Conservation (phyloP, 2,888 invertebrate species). For the Hypolimnas misippus region DNA sequence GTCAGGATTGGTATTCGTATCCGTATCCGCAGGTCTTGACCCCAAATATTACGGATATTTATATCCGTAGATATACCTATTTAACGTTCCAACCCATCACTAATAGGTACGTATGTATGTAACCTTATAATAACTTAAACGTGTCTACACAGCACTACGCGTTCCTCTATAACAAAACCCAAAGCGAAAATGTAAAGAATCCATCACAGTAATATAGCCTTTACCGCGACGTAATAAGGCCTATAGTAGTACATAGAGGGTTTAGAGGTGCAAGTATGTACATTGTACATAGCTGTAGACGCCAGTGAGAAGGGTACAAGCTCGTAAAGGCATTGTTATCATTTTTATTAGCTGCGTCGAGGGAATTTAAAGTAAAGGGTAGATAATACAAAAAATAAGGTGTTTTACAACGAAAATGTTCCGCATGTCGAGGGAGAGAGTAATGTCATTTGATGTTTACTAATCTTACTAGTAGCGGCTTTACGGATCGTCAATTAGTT, state of each 20-base stretch:
- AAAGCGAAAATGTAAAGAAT: neutral
- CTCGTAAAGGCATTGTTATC: slow-evolving; percentile 35
- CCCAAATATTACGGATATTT: too few relatives aligned
- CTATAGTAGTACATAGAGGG: slow-evolving; percentile 6
- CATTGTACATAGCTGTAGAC: slow-evolving; percentile 11
- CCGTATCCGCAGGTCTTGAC: too few relatives aligned
- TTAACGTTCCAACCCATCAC: too few relatives aligned
- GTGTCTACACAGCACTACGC: neutral
- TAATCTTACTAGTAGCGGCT: too few relatives aligned
- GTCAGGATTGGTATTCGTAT: too few relatives aligned
- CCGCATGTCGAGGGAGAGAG: neutral
- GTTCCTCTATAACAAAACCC: neutral
- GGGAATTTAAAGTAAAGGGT: slow-evolving; percentile 35
- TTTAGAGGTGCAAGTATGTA: slow-evolving; percentile 19
- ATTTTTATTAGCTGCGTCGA: slow-evolving; percentile 36
- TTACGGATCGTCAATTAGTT: neutral
- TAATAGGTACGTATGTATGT: neutral
- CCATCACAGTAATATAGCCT: neutral
- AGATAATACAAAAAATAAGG: slow-evolving; percentile 36
- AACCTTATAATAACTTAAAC: slow-evolving; percentile 5
- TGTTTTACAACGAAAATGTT: slow-evolving; percentile 20
- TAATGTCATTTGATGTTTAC: neutral
- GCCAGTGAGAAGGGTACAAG: slow-evolving; percentile 21
- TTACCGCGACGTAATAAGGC: neutral
- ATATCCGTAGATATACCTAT: too few relatives aligned